phyloP scores from a whole-genome alignment of 2,113 vertebrate species.

The Pygathrix nemaeus region DNA sequence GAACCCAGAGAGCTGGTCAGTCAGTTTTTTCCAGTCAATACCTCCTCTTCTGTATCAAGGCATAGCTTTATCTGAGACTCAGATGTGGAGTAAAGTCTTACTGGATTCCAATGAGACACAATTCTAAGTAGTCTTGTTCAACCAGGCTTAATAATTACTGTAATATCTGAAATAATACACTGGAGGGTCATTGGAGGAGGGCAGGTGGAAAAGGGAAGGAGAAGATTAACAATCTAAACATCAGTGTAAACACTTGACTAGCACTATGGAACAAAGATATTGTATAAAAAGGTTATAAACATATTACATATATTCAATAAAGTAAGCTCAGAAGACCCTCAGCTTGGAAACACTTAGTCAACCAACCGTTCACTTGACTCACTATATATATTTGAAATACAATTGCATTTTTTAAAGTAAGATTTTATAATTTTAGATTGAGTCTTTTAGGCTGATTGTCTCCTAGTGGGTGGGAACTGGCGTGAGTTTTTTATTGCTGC shows the following conservation, averaged over 20 bases:
- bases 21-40: neutral
- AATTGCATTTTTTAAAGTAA: too few species aligned
- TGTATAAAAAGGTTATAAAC: neutral
- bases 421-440: neutral
- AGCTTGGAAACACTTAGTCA: neutral
- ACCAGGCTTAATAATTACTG: neutral
- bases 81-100: neutral
- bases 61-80: neutral
- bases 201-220: neutral
- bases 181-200: neutral
- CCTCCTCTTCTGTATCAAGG: neutral
- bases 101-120: neutral
- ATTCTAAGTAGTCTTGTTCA: neutral
- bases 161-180: neutral
- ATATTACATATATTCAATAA: neutral
- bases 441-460: neutral
- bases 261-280: neutral
- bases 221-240: neutral
- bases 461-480: neutral
- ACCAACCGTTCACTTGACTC: too few species aligned
- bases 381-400: too few species aligned
- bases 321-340: neutral
- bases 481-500: neutral
- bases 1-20: neutral
- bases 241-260: neutral